Evolutionary conservation across 2,888 invertebrate species (phyloP).

Genomic region (Psococerastis gibbosa): DNA sequence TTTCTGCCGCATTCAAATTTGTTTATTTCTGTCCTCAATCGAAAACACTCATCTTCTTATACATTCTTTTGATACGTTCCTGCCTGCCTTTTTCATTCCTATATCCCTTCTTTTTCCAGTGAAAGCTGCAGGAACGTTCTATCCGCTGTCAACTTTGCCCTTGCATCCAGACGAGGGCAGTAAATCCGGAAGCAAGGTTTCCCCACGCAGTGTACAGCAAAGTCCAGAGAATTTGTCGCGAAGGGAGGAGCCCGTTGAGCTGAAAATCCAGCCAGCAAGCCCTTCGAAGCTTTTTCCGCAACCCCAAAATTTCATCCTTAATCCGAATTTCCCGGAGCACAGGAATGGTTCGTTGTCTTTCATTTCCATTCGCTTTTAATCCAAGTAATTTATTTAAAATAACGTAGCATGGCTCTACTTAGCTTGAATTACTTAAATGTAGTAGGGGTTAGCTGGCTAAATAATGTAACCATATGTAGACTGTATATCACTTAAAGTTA

Average conservation of each 20-base stretch:
- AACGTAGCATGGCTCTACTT: too few species aligned
- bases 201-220: neutral
- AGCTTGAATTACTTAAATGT: too few species aligned
- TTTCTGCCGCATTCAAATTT: too few species aligned
- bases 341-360: too few species aligned
- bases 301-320: constrained; percentile 5
- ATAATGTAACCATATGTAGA: too few species aligned
- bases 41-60: too few species aligned
- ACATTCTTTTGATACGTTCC: too few species aligned
- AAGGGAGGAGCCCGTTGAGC: neutral
- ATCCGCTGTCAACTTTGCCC: constrained; percentile 57
- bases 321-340: constrained; percentile 3
- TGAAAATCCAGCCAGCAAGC: constrained; percentile 7
- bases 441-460: too few species aligned
- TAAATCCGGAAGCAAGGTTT: neutral
- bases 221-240: constrained; percentile 8
- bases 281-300: constrained; percentile 6
- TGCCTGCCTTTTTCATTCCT: neutral
- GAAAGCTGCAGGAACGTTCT: constrained; percentile 84
- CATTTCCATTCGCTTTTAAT: too few species aligned
- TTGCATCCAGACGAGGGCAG: constrained; percentile 32
- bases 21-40: too few species aligned
- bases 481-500: too few species aligned
- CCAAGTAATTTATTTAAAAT: too few species aligned
- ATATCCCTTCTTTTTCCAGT: constrained; percentile 42